A percentile compares a stretch with the other conserved stretches of the same genome.
These are phyloP conservation scores for Euplagia quadripunctaria DNA, from an alignment of 2,888 invertebrate genomes.

Conservation along the genomic window DNA sequence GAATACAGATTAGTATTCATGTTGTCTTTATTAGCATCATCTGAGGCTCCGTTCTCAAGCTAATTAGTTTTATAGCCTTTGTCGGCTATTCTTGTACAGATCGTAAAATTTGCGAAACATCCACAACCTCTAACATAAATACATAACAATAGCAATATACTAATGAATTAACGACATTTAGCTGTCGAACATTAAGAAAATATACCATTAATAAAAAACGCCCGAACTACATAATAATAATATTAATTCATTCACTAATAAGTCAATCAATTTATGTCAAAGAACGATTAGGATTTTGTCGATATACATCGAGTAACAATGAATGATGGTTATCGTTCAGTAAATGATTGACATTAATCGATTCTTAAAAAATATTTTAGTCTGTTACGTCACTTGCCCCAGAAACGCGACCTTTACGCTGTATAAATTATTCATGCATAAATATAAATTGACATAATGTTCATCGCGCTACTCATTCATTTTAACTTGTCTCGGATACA, in stretches of 20 bases:
- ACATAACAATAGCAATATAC: conserved; percentile 58
- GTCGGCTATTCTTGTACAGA: conserved; percentile 35
- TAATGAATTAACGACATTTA: conserved; percentile 59
- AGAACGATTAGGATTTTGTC: conserved; percentile 38
- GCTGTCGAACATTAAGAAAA: conserved; percentile 35
- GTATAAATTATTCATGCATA: conserved; percentile 56
- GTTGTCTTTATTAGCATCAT: conserved; percentile 37
- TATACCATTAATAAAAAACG: conserved; percentile 36
- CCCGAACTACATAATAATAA: conserved; percentile 26
- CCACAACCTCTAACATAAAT: conserved; percentile 55
- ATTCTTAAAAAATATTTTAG: conserved; percentile 44
- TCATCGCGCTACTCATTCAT: conserved; percentile 28
- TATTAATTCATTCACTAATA: conserved; percentile 42
- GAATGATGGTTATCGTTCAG: conserved; percentile 37
- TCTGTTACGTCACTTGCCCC: conserved; percentile 63
- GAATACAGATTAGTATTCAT: conserved; percentile 33
- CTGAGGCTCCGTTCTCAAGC: conserved; percentile 51
- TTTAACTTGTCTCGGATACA: conserved; percentile 24
- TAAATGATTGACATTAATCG: conserved; percentile 36
- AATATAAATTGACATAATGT: conserved; percentile 56
- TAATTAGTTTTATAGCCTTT: conserved; percentile 68
- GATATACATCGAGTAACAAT: conserved; percentile 48
- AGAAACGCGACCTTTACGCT: conserved; percentile 58
- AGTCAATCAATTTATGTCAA: conserved; percentile 47
- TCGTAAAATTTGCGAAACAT: conserved; percentile 54